Conservation (phyloP, 2,888 invertebrate species). For the Agrypnus murinus region DNA sequence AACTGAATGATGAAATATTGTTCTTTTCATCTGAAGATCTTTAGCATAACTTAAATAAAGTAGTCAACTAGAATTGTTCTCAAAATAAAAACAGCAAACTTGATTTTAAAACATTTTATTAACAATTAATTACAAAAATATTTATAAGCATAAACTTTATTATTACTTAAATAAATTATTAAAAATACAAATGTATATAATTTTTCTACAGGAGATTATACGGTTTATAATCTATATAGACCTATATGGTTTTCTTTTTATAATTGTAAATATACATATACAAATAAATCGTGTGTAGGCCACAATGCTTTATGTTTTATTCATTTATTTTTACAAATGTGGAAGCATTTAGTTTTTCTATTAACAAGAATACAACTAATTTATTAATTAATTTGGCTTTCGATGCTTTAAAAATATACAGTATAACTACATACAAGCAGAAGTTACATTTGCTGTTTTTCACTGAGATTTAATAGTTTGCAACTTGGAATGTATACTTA, state of each 20-base stretch:
- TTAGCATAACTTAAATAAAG: too few species aligned
- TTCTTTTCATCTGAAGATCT: too few species aligned
- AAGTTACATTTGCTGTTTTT: background rate
- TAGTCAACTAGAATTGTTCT: too few species aligned
- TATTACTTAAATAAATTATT: conserved; percentile 46
- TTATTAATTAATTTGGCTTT: background rate
- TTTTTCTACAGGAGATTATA: conserved; percentile 18
- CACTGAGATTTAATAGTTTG: background rate
- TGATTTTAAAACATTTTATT: conserved; percentile 47
- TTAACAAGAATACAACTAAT: background rate
- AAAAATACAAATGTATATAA: conserved; percentile 34
- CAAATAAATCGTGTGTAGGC: background rate
- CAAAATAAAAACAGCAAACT: too few species aligned
- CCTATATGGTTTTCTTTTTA: background rate
- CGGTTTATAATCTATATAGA: conserved; percentile 14
- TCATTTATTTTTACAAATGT: background rate
- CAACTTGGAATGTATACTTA: background rate
- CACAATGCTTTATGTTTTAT: background rate
- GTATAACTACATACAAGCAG: too few species aligned
- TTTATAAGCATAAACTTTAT: conserved; percentile 46
- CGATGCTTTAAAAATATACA: too few species aligned
- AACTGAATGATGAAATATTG: too few species aligned
- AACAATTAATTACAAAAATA: conserved; percentile 54
- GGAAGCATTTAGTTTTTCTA: conserved; percentile 1
- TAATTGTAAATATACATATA: conserved; percentile 5